These are phyloP conservation scores for Odontesthes bonariensis DNA, from an alignment of 2,113 vertebrate species.

Conservation along the genomic window DNA sequence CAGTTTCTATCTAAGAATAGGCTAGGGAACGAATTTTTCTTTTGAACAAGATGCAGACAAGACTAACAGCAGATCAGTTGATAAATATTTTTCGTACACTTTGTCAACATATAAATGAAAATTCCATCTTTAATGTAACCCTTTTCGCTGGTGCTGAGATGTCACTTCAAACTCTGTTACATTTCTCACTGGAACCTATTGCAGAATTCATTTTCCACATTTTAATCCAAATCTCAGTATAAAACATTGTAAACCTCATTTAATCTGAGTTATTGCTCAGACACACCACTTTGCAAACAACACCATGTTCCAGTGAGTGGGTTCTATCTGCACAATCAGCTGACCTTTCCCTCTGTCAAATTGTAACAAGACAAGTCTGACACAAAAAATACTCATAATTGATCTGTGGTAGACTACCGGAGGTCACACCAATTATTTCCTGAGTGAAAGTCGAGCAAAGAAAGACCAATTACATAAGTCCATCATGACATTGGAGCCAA, in stretches of 20 bases:
- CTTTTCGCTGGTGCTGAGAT: slow-evolving; percentile 19
- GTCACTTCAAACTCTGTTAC: slow-evolving; percentile 8
- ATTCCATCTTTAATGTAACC: slow-evolving; percentile 2
- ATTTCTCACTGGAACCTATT: slow-evolving; percentile 21
- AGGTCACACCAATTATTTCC: slow-evolving; percentile 71
- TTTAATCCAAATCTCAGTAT: neutral
- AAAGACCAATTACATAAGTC: slow-evolving; percentile 18
- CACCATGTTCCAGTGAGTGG: neutral
- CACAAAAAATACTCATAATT: slow-evolving; percentile 63
- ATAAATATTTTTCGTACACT: slow-evolving; percentile 16
- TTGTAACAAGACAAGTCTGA: slow-evolving; percentile 47
- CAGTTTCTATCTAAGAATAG: neutral
- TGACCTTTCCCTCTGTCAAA: slow-evolving; percentile 63
- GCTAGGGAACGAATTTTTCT: neutral
- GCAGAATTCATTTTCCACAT: slow-evolving; percentile 28
- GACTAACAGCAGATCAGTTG: slow-evolving; percentile 25
- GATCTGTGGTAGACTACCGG: slow-evolving; percentile 43
- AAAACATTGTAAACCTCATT: slow-evolving; percentile 7
- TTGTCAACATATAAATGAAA: slow-evolving; percentile 20
- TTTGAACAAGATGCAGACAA: slow-evolving; percentile 17
- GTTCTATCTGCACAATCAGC: slow-evolving; percentile 32
- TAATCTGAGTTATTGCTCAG: slow-evolving; percentile 15
- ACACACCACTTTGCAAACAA: neutral
- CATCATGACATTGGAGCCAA: neutral
- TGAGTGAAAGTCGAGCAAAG: slow-evolving; percentile 19